These are phyloP conservation scores for Hystrix brachyura DNA, from an alignment of 2,113 vertebrate species.

Conservation along the genomic window DNA sequence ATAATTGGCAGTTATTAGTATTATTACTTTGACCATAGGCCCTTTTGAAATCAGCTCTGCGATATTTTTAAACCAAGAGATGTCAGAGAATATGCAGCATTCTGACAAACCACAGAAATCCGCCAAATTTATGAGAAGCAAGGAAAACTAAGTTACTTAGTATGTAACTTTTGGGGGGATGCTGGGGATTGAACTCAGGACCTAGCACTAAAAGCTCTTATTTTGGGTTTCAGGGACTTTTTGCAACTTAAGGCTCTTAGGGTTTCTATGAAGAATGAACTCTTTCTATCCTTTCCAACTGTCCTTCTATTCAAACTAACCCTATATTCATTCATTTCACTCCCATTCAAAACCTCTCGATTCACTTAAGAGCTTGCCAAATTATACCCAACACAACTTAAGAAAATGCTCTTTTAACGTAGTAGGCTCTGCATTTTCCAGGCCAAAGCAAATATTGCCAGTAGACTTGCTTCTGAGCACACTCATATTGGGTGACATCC, in stretches of 20 bases:
- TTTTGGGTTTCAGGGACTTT: neutral
- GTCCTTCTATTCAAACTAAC: neutral
- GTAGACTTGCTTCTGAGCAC: neutral
- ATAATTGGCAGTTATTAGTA: neutral
- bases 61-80: neutral
- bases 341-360: neutral
- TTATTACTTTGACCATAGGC: constrained; percentile 11
- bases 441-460: neutral
- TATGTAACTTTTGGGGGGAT: neutral
- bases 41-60: neutral
- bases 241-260: neutral
- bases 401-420: neutral
- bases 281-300: neutral
- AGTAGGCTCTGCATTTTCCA: neutral
- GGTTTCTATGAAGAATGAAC: neutral
- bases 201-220: neutral
- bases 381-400: neutral
- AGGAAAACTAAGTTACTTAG: neutral
- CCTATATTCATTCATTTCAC: constrained; percentile 26
- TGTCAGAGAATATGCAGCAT: neutral
- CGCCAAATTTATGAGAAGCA: neutral
- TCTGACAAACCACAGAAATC: neutral
- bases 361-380: constrained; percentile 45
- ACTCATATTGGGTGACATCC: neutral
- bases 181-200: too few species aligned